Conservation (phyloP, 2,113 vertebrate species). For the Silurus meridionalis region DNA sequence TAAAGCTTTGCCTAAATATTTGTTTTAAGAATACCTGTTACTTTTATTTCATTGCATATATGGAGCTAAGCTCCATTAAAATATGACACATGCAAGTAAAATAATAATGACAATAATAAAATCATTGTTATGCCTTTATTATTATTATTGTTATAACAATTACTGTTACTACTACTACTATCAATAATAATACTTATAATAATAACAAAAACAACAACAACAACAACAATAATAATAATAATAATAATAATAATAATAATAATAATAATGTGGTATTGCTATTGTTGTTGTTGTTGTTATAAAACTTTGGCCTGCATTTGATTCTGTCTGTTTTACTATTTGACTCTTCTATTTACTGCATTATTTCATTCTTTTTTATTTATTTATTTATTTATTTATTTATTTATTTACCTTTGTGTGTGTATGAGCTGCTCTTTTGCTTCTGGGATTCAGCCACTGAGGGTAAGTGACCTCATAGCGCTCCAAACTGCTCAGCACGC, state of each 20-base stretch:
- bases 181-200: background rate
- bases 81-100: background rate
- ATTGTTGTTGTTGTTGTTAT: background rate
- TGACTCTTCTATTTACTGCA: background rate
- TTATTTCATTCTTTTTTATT: background rate
- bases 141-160: background rate
- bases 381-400: background rate
- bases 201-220: background rate
- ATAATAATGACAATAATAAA: background rate
- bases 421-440: conserved; percentile 56
- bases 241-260: background rate
- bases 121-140: background rate
- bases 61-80: background rate
- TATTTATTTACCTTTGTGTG: conserved; percentile 29
- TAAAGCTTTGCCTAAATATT: background rate
- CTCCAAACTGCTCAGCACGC: conserved; percentile 30
- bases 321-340: background rate
- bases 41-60: background rate
- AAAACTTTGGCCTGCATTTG: background rate
- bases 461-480: conserved; percentile 79
- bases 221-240: background rate
- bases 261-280: background rate
- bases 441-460: conserved; percentile 74
- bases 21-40: too few relatives aligned
- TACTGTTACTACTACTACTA: background rate